Conservation (phyloP, 2,797 vertebrate genomes). For the Macroramphosus scolopax region DNA sequence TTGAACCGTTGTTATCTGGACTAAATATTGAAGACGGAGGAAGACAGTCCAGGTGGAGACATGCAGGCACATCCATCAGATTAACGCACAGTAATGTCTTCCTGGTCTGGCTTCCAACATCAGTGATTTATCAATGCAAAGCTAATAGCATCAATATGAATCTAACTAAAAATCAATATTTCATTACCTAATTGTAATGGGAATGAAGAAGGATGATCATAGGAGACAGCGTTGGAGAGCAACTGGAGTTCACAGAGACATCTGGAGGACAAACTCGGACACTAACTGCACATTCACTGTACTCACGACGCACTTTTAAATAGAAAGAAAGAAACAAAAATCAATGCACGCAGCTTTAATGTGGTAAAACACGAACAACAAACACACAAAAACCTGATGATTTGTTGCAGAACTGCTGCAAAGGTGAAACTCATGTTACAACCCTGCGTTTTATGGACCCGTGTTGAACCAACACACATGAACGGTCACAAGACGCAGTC, state of each 20-base stretch:
- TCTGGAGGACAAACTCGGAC: conserved; percentile 87
- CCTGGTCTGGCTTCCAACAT: conserved; percentile 69
- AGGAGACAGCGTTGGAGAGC: conserved; percentile 90
- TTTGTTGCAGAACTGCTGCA: conserved; percentile 31
- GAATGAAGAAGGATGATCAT: conserved; percentile 98
- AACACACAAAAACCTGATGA: conserved; percentile 45
- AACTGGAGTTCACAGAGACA: conserved; percentile 97
- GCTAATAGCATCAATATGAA: conserved; percentile 99
- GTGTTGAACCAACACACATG: conserved; percentile 1
- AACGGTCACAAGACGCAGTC: conserved; percentile 12
- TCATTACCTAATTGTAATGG: conserved; percentile 99
- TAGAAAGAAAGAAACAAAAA: conserved; percentile 17
- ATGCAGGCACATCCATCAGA: conserved; percentile 98
- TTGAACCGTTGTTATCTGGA: conserved; percentile 44
- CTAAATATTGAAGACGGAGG: conserved; percentile 41
- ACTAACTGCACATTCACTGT: conserved; percentile 24
- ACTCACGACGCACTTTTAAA: conserved; percentile 31
- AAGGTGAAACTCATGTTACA: conserved; percentile 30
- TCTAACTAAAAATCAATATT: conserved; percentile 99
- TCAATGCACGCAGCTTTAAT: conserved; percentile 31
- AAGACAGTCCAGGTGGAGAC: conserved; percentile 41
- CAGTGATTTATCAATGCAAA: conserved; percentile 99
- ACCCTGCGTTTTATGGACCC: conserved; percentile 37
- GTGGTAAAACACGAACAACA: conserved; percentile 43
- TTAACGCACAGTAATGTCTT: conserved; percentile 87